Evolutionary conservation across 2,888 invertebrate species (phyloP).

Genomic region (Ectemnius lituratus): DNA sequence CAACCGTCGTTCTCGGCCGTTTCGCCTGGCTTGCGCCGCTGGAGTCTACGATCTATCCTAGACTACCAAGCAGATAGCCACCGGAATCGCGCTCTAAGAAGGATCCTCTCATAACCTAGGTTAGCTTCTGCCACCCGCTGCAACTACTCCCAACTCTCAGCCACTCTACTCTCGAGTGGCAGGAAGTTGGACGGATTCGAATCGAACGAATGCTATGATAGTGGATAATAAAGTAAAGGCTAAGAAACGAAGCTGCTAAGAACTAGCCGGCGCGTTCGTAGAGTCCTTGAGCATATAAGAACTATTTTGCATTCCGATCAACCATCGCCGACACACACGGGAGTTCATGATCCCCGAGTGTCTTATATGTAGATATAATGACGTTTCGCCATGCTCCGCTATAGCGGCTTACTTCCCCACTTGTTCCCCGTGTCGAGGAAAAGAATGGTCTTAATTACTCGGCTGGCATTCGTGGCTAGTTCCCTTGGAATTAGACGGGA

Average conservation of each 20-base stretch:
- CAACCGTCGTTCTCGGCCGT: constrained; percentile 63
- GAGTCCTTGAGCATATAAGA: constrained; percentile 48
- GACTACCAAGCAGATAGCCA: constrained; percentile 41
- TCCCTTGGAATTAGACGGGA: too few species aligned
- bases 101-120: constrained; percentile 16
- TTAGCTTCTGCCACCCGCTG: background rate
- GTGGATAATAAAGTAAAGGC: constrained; percentile 45
- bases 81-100: constrained; percentile 37
- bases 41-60: constrained; percentile 50
- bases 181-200: constrained; percentile 16
- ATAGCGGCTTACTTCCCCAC: too few species aligned
- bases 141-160: background rate
- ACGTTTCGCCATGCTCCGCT: too few species aligned
- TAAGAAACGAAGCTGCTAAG: constrained; percentile 38
- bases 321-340: constrained; percentile 24
- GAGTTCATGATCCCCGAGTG: constrained; percentile 22
- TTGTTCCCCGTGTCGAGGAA: too few species aligned
- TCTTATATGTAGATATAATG: background rate
- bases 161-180: background rate
- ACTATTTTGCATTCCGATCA: constrained; percentile 41
- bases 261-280: constrained; percentile 34
- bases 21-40: constrained; percentile 70
- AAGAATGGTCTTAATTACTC: too few species aligned
- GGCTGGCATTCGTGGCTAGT: too few species aligned
- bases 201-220: constrained; percentile 41